Percentiles rank a stretch among this genome's conserved stretches.
These are phyloP conservation scores for Python bivittatus DNA, from an alignment of 2,113 vertebrate genomes.

Conservation along the genomic window DNA sequence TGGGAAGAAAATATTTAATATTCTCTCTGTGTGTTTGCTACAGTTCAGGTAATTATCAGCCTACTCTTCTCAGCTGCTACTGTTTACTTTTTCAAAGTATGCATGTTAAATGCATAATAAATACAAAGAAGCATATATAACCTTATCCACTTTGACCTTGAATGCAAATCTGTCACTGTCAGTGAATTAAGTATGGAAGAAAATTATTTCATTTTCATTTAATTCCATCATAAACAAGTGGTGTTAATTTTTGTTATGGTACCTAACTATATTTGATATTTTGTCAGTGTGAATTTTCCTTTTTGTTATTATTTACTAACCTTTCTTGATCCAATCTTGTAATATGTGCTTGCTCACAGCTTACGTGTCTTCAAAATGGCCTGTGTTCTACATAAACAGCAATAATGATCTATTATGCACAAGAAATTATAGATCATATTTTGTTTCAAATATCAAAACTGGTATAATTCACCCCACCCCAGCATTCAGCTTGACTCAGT, in stretches of 20 bases:
- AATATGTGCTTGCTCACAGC: fast-evolving
- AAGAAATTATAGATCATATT: fast-evolving
- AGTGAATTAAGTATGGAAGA: not conserved
- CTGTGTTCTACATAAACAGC: fast-evolving
- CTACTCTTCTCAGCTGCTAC: not conserved
- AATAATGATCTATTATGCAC: not conserved
- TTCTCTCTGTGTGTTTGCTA: not conserved
- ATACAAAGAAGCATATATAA: not conserved
- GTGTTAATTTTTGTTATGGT: not conserved
- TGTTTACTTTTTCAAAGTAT: not conserved
- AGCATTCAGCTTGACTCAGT: not conserved
- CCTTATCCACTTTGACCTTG: not conserved
- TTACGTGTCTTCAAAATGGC: slow-evolving; percentile 11
- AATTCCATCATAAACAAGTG: not conserved
- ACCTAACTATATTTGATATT: not conserved
- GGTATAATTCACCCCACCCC: not conserved
- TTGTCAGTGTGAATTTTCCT: not conserved
- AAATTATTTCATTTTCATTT: not conserved
- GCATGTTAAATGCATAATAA: not conserved
- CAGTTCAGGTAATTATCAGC: not conserved
- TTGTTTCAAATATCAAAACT: slow-evolving; percentile 17
- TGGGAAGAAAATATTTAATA: not conserved
- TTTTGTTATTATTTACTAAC: not conserved
- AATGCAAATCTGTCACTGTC: not conserved
- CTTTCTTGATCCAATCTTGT: not conserved